Evolutionary conservation across 2,797 vertebrate genomes (phyloP).

Genomic region (Siniperca undulata): DNA sequence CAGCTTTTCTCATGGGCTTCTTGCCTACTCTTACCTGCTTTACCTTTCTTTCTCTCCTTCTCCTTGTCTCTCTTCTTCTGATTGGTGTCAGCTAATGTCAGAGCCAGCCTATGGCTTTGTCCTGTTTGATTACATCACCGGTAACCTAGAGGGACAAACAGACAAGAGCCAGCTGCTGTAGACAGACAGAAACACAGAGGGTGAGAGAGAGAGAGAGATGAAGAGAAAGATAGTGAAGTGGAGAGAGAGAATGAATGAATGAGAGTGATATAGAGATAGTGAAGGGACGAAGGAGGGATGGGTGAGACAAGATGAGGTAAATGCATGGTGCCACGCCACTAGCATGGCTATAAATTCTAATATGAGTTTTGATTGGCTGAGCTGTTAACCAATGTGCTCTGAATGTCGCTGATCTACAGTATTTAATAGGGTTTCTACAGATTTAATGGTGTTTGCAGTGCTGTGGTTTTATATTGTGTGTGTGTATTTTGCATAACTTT

Average conservation of each 20-base stretch:
- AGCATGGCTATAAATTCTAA: slow-evolving; percentile 1
- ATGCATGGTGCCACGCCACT: slow-evolving; percentile 51
- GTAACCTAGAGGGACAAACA: slow-evolving; percentile 83
- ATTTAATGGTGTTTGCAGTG: slow-evolving; percentile 6
- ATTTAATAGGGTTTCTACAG: neutral
- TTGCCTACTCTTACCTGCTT: slow-evolving; percentile 51
- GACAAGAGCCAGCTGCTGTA: slow-evolving; percentile 79
- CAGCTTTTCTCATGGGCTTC: slow-evolving; percentile 31
- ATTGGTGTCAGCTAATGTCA: slow-evolving; percentile 79
- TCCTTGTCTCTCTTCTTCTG: slow-evolving; percentile 46
- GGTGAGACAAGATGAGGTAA: slow-evolving; percentile 60
- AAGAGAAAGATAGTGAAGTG: slow-evolving; percentile 7
- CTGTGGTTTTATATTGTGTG: neutral
- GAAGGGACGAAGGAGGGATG: slow-evolving; percentile 28
- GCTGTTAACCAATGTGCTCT: slow-evolving; percentile 6
- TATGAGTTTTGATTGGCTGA: slow-evolving; percentile 18
- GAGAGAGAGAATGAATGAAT: slow-evolving; percentile 13
- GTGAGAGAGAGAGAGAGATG: slow-evolving; percentile 36
- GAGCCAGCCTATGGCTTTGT: slow-evolving; percentile 88
- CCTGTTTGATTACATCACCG: slow-evolving; percentile 91
- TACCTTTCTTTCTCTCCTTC: slow-evolving; percentile 45
- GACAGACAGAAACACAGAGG: slow-evolving; percentile 58
- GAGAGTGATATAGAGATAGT: slow-evolving; percentile 20
- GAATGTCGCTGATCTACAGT: slow-evolving; percentile 1
- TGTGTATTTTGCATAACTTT: slow-evolving; percentile 9